Conservation (phyloP, 2,113 vertebrate species). For the Tachysurus vachellii region DNA sequence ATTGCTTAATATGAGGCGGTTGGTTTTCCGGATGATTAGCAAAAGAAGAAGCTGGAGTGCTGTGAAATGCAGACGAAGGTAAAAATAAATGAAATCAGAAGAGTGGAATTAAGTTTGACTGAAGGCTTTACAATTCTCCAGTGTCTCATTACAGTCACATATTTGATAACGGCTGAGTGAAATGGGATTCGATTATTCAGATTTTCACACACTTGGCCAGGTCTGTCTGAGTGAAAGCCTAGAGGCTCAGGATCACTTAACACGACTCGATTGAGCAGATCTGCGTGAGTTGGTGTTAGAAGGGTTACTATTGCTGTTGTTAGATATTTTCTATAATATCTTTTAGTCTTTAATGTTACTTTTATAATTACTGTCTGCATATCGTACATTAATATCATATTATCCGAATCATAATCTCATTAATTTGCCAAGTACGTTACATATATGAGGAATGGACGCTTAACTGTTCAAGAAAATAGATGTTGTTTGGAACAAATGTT, state of each 20-base stretch:
- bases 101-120: constrained; percentile 35
- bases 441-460: neutral
- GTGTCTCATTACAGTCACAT: constrained; percentile 38
- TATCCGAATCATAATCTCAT: neutral
- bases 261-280: constrained; percentile 3
- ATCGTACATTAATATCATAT: neutral
- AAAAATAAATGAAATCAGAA: constrained; percentile 16
- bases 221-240: constrained; percentile 17
- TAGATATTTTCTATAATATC: neutral
- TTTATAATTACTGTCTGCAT: neutral
- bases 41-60: neutral
- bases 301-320: neutral
- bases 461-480: neutral
- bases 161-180: constrained; percentile 42
- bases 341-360: neutral
- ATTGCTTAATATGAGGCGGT: constrained; percentile 4
- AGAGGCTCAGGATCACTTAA: constrained; percentile 9
- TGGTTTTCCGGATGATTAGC: constrained; percentile 19
- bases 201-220: constrained; percentile 31
- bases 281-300: neutral
- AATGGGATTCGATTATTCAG: constrained; percentile 53
- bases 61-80: constrained; percentile 21
- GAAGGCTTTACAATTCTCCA: constrained; percentile 38
- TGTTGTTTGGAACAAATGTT: neutral
- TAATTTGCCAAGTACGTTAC: neutral